Evolutionary conservation across 2,888 invertebrate genomes (phyloP).

Genomic region (Andrena fulva): DNA sequence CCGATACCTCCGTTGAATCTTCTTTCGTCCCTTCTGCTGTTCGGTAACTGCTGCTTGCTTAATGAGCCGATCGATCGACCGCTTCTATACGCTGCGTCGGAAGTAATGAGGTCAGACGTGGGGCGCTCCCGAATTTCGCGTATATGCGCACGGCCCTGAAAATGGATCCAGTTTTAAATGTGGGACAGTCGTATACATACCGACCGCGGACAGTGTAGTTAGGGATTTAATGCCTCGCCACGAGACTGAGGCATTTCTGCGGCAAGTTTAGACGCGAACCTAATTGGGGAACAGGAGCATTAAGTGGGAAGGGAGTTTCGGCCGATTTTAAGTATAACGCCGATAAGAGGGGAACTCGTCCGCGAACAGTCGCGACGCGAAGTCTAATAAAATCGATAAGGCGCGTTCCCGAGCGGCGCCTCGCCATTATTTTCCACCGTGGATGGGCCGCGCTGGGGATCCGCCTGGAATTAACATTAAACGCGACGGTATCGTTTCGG

Average conservation of each 20-base stretch:
- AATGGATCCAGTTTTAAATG: too few relatives aligned
- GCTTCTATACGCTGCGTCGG: background rate
- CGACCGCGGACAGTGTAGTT: too few relatives aligned
- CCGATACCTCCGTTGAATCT: conserved; percentile 3
- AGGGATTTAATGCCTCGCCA: too few relatives aligned
- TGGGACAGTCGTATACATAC: too few relatives aligned
- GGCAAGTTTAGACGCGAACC: too few relatives aligned
- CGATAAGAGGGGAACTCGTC: background rate
- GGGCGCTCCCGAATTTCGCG: too few relatives aligned
- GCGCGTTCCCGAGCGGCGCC: background rate
- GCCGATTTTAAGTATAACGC: background rate
- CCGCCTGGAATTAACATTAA: conserved; percentile 11
- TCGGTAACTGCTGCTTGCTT: background rate
- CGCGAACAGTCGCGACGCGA: background rate
- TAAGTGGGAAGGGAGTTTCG: background rate
- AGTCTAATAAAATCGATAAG: conserved; percentile 28
- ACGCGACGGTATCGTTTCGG: conserved; percentile 8
- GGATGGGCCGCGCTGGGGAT: background rate
- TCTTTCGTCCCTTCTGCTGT: conserved; percentile 10
- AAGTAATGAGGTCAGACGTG: conserved; percentile 7
- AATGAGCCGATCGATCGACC: background rate
- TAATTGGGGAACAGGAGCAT: too few relatives aligned
- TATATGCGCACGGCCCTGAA: too few relatives aligned
- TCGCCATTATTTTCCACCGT: conserved; percentile 2
- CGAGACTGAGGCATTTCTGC: too few relatives aligned